These are phyloP conservation scores for Bucco capensis DNA, from an alignment of 2,113 vertebrate genomes.

Conservation along the genomic window DNA sequence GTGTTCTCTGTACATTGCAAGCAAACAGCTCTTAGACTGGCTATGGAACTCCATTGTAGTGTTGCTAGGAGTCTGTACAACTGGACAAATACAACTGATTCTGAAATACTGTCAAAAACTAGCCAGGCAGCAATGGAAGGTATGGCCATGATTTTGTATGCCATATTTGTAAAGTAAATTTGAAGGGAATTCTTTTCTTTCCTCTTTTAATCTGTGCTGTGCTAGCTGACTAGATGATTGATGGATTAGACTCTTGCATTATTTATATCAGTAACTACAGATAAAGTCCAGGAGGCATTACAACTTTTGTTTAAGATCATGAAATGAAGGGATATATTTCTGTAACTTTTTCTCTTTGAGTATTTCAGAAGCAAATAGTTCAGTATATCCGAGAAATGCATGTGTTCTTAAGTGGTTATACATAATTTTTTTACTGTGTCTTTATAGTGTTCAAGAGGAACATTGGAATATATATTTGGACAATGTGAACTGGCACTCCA, in stretches of 20 bases:
- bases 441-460: constrained; percentile 86
- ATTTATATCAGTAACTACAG: not conserved
- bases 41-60: not conserved
- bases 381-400: not conserved
- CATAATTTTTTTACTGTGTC: not conserved
- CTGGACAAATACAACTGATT: not conserved
- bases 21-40: not conserved
- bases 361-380: not conserved
- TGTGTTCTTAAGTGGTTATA: not conserved
- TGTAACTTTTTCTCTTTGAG: not conserved
- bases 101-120: not conserved
- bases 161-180: not conserved
- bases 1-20: not conserved
- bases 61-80: not conserved
- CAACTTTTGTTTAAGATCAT: not conserved
- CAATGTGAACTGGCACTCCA: constrained; percentile 84
- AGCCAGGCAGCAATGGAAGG: not conserved
- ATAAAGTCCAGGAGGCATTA: not conserved
- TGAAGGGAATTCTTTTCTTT: not conserved
- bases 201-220: not conserved
- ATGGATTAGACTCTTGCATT: not conserved
- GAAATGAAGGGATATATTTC: not conserved
- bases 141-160: not conserved
- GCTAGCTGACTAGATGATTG: not conserved
- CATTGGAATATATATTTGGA: constrained; percentile 87